A percentile compares a stretch with the other conserved stretches of the same genome.
These are phyloP conservation scores for Solea senegalensis DNA, from an alignment of 2,113 vertebrate species.

Conservation along the genomic window DNA sequence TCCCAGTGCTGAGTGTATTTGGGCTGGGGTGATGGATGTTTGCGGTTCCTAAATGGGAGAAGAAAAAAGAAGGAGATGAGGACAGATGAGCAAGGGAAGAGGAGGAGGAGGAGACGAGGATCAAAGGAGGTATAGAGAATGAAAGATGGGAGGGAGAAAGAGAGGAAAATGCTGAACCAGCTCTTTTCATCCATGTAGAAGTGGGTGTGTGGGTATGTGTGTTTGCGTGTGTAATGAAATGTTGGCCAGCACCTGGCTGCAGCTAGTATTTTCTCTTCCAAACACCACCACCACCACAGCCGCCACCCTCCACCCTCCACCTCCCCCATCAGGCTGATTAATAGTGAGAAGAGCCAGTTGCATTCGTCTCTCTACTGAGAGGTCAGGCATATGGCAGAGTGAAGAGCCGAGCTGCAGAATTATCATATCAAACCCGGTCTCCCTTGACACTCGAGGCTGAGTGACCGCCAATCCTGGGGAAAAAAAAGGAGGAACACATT, in stretches of 20 bases:
- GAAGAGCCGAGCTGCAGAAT: conserved; percentile 69
- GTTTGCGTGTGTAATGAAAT: conserved; percentile 20
- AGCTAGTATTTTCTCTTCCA: conserved; percentile 33
- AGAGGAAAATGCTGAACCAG: conserved; percentile 55
- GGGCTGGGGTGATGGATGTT: conserved; percentile 65
- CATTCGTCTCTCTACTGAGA: conserved; percentile 66
- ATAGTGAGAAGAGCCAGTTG: conserved; percentile 76
- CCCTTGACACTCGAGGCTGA: conserved; percentile 53
- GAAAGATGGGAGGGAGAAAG: conserved; percentile 24
- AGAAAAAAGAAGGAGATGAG: conserved; percentile 37
- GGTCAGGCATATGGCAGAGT: conserved; percentile 73
- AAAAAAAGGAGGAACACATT: conserved; percentile 35
- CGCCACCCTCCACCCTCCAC: conserved; percentile 39
- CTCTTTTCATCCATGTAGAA: conserved; percentile 47
- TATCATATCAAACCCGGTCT: conserved; percentile 79
- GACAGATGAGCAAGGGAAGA: conserved; percentile 27
- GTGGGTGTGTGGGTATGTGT: conserved; percentile 11
- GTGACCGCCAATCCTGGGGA: conserved; percentile 43
- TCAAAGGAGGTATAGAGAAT: conserved; percentile 5
- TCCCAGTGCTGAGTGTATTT: conserved; percentile 44
- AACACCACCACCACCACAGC: conserved; percentile 19
- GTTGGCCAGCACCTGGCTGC: conserved; percentile 48
- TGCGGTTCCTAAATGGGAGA: conserved; percentile 34
- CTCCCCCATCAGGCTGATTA: conserved; percentile 73
- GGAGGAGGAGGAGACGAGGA: conserved; percentile 13